Base-by-base conservation (phyloP, 2,888 invertebrate species). In the Girardia tigrina region DNA sequence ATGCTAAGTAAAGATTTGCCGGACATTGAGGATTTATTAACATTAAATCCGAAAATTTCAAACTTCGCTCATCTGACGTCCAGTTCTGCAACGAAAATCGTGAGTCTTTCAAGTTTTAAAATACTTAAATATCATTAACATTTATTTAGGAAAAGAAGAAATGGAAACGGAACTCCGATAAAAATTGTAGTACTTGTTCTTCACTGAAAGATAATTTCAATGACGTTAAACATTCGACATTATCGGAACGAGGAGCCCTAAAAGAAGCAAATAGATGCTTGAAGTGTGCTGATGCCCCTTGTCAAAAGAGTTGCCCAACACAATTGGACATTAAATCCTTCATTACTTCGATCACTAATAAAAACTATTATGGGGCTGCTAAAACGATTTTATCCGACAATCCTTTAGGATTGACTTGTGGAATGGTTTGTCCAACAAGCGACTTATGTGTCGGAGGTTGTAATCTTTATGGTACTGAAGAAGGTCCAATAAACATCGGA, bases 391-490 rank as follows among this genome's bases (percentile, higher is more conserved):
- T 98, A 76, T 94, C 94, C 0, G 97, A 98, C 83, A 98, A 98
- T 84, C 97, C 98, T 0, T 85, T 97, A 75, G 98, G 84, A 20
- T 79, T 84, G 28, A 83, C 83, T 2, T 84, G 84, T 80, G 84
- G 84, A 14, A 98, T 98, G 97, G 95, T 98, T 26, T 97, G 97
- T 80, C 97, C 97, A 0, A 97, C 97, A 0, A 94, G 94, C 82
- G 97, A 98, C 84, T 88, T 98, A 0, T 98, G 97, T 83, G 95
- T 95, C 0, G 97, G 97, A 0, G 94, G 94, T 0, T 98, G 97
- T 84, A 98, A 98, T 85, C 86, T 98, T 12, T 90, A 91, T 82
- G 97, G 94, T 0, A 89, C 90, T 12, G 98, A 98, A 83, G 95
- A 97, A 83, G 98, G 98, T 0, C 90, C 95, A 0, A 98, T 98